Conservation (phyloP, 2,113 vertebrate species). For the Pontoporia blainvillei region DNA sequence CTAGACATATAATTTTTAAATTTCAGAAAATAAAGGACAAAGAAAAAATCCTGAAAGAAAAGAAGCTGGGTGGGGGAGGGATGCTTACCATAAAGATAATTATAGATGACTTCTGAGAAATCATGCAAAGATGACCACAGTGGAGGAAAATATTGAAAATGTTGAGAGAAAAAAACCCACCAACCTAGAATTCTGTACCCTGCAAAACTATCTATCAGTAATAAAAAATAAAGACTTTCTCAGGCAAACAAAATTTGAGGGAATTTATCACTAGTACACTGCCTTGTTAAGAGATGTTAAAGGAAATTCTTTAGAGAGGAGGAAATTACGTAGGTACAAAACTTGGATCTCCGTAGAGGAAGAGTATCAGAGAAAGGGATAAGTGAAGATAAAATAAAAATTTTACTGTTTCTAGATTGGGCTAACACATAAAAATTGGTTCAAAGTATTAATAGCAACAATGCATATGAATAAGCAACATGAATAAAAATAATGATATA, state of each 20-base stretch:
- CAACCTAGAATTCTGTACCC: not conserved
- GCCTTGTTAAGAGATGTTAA: not conserved
- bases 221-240: not conserved
- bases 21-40: not conserved
- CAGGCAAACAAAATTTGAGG: not conserved
- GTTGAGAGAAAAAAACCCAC: not conserved
- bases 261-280: not conserved
- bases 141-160: not conserved
- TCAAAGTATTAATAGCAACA: not conserved
- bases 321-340: not conserved
- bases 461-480: not conserved
- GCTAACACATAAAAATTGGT: not conserved
- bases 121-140: not conserved
- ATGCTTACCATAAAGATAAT: not conserved
- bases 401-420: not conserved
- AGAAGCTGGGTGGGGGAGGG: not conserved
- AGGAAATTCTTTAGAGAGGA: not conserved
- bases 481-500: not conserved
- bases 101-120: not conserved
- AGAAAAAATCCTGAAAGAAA: not conserved
- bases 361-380: not conserved
- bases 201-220: not conserved
- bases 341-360: not conserved
- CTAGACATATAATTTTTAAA: not conserved
- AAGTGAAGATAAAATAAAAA: not conserved